Evolutionary conservation across 2,888 invertebrate genomes (phyloP), one percentile per base, ranked within the genome.

Genomic region (Orchesella flavescens): DNA sequence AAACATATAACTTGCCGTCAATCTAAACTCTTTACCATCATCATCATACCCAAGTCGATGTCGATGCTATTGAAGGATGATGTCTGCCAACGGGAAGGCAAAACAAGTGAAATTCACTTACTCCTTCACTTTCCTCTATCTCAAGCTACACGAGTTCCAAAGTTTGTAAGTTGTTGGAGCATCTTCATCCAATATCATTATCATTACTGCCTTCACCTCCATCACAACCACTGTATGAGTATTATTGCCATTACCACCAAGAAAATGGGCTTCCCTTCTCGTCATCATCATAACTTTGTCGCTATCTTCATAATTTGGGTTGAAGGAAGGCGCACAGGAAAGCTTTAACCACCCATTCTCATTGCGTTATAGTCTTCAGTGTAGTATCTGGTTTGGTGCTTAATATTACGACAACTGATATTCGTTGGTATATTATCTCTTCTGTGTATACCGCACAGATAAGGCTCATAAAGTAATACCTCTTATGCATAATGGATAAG

Each of bases 401-500:
- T n/a, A n/a, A n/a, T 34, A 34, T 34, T 34, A 34, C 7, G 2
- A 34, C 34, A 7, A 34, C 34, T 34, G 34, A 34, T 34, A 34
- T 34, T 34, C 34, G 34, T 34, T 34, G 34, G 34, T 7, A 34
- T 2, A 34, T 7, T 34, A 34, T 34, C 34, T 34, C 7, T 34
- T 7, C 34, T 34, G 34, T 34, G 34, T 34, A n/a, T n/a, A 34
- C 34, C 34, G 34, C 2, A n/a, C 57, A 73, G 61, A 61, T 73
- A 73, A 73, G 5, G 63, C 73, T 46, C 73, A n/a, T 73, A 73
- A 73, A 73, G 49, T 61, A 73, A 73, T 73, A 61, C 61, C 73
- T 73, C 23, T 63, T 15, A 73, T 73, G 73, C 73, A 73, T 73
- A 73, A 73, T 73, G 63, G 73, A 73, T 73, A 61, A 63, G 23